phyloP scores from a whole-genome alignment of 2,113 vertebrate genomes.

The Equus przewalskii region DNA sequence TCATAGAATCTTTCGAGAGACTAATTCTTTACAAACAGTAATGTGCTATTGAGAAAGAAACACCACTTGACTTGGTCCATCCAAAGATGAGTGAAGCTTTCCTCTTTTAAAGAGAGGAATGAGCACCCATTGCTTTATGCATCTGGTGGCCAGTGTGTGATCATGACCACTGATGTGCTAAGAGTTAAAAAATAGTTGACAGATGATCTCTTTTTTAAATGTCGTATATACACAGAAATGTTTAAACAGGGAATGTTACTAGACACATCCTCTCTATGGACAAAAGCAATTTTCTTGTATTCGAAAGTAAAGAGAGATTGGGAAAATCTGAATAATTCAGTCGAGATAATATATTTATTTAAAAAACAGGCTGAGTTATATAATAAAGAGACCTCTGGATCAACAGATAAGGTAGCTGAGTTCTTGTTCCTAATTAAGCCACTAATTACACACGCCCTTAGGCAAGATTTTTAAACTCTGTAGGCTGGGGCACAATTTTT shows the following conservation, averaged over 20 bases:
- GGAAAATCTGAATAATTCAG: not conserved
- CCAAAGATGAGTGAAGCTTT: not conserved
- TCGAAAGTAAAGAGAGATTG: not conserved
- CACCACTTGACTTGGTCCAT: not conserved
- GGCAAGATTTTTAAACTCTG: slow-evolving; percentile 5
- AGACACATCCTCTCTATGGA: not conserved
- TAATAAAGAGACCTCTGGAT: not conserved
- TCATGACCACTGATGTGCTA: not conserved
- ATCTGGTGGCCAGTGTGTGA: not conserved
- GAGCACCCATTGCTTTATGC: not conserved
- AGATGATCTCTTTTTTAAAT: not conserved
- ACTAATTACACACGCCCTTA: not conserved
- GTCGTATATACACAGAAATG: not conserved
- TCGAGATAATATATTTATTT: not conserved
- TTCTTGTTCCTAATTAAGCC: slow-evolving; percentile 14
- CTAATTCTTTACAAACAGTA: not conserved
- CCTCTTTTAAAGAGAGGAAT: not conserved
- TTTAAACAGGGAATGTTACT: not conserved
- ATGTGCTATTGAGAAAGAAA: not conserved
- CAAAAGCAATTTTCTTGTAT: not conserved
- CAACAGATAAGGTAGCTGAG: not conserved
- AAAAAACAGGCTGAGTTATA: not conserved
- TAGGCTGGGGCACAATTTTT: not conserved
- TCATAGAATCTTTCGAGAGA: not conserved
- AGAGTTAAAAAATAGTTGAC: not conserved